Evolutionary conservation across 2,113 vertebrate species (phyloP), one percentile per base, ranked within the genome.

Genomic region (Pimephales promelas): DNA sequence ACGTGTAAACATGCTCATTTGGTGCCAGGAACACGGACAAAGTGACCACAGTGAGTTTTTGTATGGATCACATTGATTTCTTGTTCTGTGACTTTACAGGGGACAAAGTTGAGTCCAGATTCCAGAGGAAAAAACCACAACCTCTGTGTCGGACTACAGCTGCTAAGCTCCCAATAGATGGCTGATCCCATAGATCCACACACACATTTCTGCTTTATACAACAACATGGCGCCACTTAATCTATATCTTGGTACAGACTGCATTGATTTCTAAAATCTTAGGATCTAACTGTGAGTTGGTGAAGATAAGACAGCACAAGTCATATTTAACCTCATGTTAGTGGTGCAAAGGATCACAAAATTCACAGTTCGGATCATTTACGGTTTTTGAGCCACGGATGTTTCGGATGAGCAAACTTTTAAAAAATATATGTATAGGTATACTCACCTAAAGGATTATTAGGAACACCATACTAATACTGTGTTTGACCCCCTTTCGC

Each of bases 91-190:
- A 88, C 66, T 57, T 45, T 1, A 10, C 79, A 1, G 10, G 86
- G 88, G 90, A 88, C 91, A 93, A 89, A 91, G 90, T 87, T 88
- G 84, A 92, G 83, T 7, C 6, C 10, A 40, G 36, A 45, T 11
- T n/a, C 40, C 22, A 24, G 26, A 49, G 72, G 31, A 22, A 66
- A 47, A 26, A 56, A 72, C 11, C 34, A 22, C 14, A 45, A 68
- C 22, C 71, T 56, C 61, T 70, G 86, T 75, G 20, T 75, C 16
- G 83, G 34, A 31, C 36, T 62, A 86, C 84, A 90, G 40, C 68
- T 72, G 68, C 40, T 47, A 47, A 47, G 40, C 40, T 72, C 22
- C 11, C 68, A 26, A 43, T 72, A 45, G 91, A 62, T 64, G 56
- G 71, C 7, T 57, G 57, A 34, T 57, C 52, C 74, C 20, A 56